Conservation (phyloP, 2,113 vertebrate species). For the Otus sunia region DNA sequence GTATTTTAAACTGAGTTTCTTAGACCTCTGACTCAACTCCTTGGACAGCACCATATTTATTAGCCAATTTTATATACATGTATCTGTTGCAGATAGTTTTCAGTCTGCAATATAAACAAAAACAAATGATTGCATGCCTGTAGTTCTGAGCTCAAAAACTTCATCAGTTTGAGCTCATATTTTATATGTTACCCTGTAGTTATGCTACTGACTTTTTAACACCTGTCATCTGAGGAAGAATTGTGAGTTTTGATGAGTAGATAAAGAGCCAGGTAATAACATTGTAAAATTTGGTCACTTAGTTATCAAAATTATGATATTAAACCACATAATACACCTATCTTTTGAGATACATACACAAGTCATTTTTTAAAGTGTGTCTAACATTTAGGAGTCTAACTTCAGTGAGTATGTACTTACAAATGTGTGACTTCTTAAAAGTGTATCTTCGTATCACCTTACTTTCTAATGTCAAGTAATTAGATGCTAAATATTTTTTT, state of each 20-base stretch:
- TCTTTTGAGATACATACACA: background rate
- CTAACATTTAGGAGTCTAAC: background rate
- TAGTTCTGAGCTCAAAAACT: background rate
- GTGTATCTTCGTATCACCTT: background rate
- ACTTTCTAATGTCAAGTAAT: background rate
- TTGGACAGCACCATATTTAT: background rate
- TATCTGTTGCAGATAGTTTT: background rate
- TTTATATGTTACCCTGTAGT: background rate
- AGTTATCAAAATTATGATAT: background rate
- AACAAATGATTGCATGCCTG: background rate
- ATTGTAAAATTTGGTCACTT: background rate
- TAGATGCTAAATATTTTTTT: background rate
- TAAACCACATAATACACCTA: background rate
- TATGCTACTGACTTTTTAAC: background rate
- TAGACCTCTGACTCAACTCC: background rate
- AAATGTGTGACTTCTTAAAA: background rate
- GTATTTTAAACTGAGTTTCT: background rate
- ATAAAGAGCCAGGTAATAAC: background rate
- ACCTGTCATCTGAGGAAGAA: background rate
- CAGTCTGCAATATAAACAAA: background rate
- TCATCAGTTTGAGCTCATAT: background rate
- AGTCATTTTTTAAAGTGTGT: background rate
- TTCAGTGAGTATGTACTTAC: background rate
- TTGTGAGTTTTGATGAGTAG: background rate
- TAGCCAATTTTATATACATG: background rate